Evolutionary conservation across 1,140 invertebrate species (phyloP), one percentile per base, ranked within the genome.

Genomic region (Periplaneta americana): DNA sequence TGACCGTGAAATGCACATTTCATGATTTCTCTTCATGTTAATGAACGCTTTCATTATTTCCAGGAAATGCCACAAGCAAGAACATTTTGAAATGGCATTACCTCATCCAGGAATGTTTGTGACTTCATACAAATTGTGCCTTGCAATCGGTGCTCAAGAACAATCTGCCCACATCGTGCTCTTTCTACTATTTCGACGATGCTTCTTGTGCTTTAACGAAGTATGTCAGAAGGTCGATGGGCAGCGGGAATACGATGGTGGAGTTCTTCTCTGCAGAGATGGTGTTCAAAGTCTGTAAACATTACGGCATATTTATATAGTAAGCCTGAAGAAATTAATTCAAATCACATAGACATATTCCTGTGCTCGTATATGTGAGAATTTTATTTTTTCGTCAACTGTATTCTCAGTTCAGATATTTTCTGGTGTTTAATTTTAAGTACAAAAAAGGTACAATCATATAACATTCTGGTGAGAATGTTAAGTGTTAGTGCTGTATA

Each of bases 201-300:
- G 79, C 79, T 32, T 39, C n/a, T 17, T 75, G 57, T 3, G 80
- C 80, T 34, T 89, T 92, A 87, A 95, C 88, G 85, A 96, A 96
- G 85, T 94, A 94, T 37, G 92, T 93, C 74, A 98, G 86, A 84
- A 98, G 92, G 86, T 98, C 97, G 86, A 98, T 96, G 36, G 97
- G 97, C 84, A 99, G 91, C 33, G 98, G 98, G 89, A 99, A 99
- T 81, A 99, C 96, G 85, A 99, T 99, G 13, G 98, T 99, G 8
- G 98, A 98, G 88, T 98, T 99, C 90, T 99, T 99, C 91, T 99
- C 98, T 2, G 97, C 96, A 74, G 97, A 97, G 87, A 99, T 98
- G 15, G 96, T 95, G 88, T 96, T 98, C 80, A 99, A 89, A 10
- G 97, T 98, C 91, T 98, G 93, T 35, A 85, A 80, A 66, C 22